Base-by-base conservation (phyloP, 2,888 invertebrate genomes). In the Acleris literana region DNA sequence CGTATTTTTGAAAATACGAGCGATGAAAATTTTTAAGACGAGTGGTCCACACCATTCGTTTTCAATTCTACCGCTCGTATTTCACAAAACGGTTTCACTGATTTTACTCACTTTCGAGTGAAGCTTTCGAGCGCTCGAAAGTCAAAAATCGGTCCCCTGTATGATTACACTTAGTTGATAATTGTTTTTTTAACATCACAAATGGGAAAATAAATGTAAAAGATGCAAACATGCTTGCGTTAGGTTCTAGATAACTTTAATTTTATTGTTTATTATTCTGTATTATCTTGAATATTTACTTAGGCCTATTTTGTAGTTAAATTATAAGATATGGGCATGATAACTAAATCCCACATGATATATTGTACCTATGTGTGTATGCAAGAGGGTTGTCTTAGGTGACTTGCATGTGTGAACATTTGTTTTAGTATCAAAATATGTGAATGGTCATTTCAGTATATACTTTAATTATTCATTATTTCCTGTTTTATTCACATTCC, bases 281-380 rank as follows among this genome's bases (percentile, higher is more conserved):
- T 9, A 33, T 18, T 49, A 52, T 43, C 51, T 60, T 22, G 3
- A 51, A 22, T 52, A 54, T 49, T 44, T 55, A 56, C 33, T 2
- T 20, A 56, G 65, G 60, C 55, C 55, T 60, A 56, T 46, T 51
- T 51, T 16, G 3, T 16, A 46, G 46, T n/a, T n/a, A n/a, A 46
- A 16, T n/a, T 46, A 46, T 39, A 46, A 46, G 6, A 46, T 17
- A 46, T n/a, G 46, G 46, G 46, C n/a, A n/a, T 7, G 16, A 5
- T 13, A 44, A 44, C n/a, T 46, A 16, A n/a, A 44, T 6, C 5
- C 17, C 7, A 6, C 46, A 6, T n/a, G 2, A n/a, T 46, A 46
- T 39, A 13, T 9, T 13, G 39, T 39, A 25, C 25, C 25, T 25
- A 13, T 39, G 13, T 39, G 39, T 52, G 52, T 25, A 52, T 52